Evolutionary conservation across 2,113 vertebrate genomes (phyloP).

Genomic region (Plecturocebus donacophilus): DNA sequence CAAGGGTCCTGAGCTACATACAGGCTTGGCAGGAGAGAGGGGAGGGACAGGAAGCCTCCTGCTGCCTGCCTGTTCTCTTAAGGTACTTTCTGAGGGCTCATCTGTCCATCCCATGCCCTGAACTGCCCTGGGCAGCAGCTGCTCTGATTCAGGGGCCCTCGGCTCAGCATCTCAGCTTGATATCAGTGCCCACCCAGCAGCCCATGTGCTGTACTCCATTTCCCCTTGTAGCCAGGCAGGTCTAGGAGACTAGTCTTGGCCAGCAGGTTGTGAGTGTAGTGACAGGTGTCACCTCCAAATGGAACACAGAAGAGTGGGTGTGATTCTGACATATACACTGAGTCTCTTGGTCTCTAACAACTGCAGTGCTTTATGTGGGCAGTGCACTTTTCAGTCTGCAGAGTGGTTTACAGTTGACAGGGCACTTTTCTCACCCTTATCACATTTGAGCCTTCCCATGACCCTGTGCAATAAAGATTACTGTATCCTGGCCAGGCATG

Average conservation of each 20-base stretch:
- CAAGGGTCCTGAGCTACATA: background rate
- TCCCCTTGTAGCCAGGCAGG: background rate
- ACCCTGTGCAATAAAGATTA: too few species aligned
- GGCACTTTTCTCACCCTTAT: background rate
- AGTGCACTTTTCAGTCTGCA: background rate
- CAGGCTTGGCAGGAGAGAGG: background rate
- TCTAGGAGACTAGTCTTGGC: background rate
- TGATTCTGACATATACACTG: background rate
- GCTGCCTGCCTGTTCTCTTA: too few species aligned
- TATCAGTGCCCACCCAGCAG: background rate
- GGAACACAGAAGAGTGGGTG: background rate
- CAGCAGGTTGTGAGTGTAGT: background rate
- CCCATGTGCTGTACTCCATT: background rate
- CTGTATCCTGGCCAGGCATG: background rate
- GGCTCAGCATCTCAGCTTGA: background rate
- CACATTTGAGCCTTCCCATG: background rate
- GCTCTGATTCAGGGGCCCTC: background rate
- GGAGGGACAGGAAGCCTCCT: background rate
- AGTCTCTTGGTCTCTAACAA: background rate
- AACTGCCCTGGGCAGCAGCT: background rate
- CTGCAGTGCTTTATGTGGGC: background rate
- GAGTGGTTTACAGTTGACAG: too few species aligned
- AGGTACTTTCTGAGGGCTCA: background rate
- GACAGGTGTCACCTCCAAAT: background rate
- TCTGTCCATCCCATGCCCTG: background rate